Evolutionary conservation across 2,113 vertebrate genomes (phyloP).

Genomic region (Rhagologus leucostigma): DNA sequence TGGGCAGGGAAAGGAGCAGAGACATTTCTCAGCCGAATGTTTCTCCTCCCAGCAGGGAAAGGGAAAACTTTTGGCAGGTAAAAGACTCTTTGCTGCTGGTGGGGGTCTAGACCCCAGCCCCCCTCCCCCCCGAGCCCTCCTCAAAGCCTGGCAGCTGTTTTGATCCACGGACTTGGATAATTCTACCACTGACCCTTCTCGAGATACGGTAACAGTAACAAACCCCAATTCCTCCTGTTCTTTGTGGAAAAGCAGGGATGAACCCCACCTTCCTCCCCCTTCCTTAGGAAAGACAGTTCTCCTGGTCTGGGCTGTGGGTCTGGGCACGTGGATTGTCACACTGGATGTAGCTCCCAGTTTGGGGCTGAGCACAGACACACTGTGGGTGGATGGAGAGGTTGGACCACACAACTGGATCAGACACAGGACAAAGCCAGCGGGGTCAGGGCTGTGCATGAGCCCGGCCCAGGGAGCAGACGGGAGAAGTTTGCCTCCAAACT

Average conservation of each 20-base stretch:
- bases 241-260: neutral
- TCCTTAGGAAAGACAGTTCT: neutral
- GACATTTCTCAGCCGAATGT: neutral
- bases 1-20: conserved; percentile 38
- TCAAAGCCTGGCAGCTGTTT: neutral
- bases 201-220: neutral
- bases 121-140: neutral
- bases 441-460: neutral
- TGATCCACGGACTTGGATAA: neutral
- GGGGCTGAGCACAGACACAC: neutral
- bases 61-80: conserved; percentile 1
- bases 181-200: fast-evolving
- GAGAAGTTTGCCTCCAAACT: neutral
- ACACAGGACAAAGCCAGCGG: fast-evolving
- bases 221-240: neutral
- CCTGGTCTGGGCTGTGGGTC: neutral
- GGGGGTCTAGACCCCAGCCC: neutral
- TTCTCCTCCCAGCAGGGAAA: neutral
- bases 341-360: neutral
- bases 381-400: neutral
- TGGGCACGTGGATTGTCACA: neutral
- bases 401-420: fast-evolving
- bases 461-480: fast-evolving
- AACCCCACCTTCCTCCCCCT: neutral
- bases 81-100: neutral